Evolutionary conservation across 2,888 invertebrate genomes (phyloP).

Genomic region (Nomada ferruginata): DNA sequence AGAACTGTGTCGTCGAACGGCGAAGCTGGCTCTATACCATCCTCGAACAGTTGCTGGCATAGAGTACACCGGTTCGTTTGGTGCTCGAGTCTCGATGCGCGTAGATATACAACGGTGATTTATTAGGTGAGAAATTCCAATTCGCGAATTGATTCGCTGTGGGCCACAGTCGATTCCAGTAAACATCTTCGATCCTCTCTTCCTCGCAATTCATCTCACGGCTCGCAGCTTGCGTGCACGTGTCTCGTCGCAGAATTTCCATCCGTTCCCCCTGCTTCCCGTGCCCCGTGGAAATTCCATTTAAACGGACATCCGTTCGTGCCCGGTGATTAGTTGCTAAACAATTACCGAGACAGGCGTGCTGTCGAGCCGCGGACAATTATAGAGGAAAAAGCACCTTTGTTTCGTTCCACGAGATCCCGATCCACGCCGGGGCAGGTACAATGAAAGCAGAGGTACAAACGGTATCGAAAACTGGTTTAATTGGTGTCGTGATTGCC

Average conservation of each 20-base stretch:
- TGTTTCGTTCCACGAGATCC: background rate
- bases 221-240: background rate
- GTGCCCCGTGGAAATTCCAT: slow-evolving; percentile 19
- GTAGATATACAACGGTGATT: slow-evolving; percentile 73
- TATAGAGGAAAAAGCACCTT: background rate
- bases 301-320: slow-evolving; percentile 24
- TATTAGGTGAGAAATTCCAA: slow-evolving; percentile 76
- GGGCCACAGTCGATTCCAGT: slow-evolving; percentile 57
- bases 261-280: background rate
- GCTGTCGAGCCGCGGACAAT: background rate
- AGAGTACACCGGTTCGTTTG: slow-evolving; percentile 30
- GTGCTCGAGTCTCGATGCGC: slow-evolving; percentile 49
- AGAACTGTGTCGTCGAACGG: slow-evolving; percentile 26
- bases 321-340: slow-evolving; percentile 34
- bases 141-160: slow-evolving; percentile 72
- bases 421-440: background rate
- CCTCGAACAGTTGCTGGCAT: slow-evolving; percentile 6
- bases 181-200: slow-evolving; percentile 74
- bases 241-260: slow-evolving; percentile 28
- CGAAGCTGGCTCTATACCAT: slow-evolving; percentile 30
- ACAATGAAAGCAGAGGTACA: slow-evolving; percentile 3
- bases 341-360: slow-evolving; percentile 32
- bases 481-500: slow-evolving; percentile 24
- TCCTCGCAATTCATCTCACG: slow-evolving; percentile 18
- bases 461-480: slow-evolving; percentile 5